Conservation (phyloP, 2,797 vertebrate genomes). For the Sardinella longiceps region DNA sequence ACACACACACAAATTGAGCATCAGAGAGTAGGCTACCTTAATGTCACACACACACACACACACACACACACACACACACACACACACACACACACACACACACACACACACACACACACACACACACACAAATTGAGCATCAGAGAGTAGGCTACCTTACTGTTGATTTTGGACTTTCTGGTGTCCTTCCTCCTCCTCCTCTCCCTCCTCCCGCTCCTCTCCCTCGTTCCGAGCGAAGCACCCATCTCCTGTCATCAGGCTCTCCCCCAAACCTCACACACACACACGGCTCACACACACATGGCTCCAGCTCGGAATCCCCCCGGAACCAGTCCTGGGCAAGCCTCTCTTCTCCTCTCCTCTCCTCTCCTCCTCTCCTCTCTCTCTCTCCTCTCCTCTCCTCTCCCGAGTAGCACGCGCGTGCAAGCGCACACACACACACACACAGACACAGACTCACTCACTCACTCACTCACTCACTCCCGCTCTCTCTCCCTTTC, state of each 20-base stretch:
- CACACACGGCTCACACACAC: no score
- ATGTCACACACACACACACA: no score
- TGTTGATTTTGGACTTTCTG: slow-evolving; percentile 78
- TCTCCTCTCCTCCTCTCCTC: no score
- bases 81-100: no score
- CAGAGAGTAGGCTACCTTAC: slow-evolving; percentile 75
- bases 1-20: no score
- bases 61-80: no score
- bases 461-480: slow-evolving; percentile 33
- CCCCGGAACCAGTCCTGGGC: slow-evolving; percentile 46
- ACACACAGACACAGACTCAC: slow-evolving; percentile 4
- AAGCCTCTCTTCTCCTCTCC: slow-evolving; percentile 44
- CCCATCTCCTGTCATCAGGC: slow-evolving; percentile 57
- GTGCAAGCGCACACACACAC: neutral
- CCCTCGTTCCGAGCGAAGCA: slow-evolving; percentile 64
- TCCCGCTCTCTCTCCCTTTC: neutral
- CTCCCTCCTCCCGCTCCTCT: slow-evolving; percentile 72
- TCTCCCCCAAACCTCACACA: neutral
- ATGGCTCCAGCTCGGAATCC: neutral
- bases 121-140: neutral
- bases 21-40: no score
- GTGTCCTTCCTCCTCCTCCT: slow-evolving; percentile 61
- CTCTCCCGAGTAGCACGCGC: slow-evolving; percentile 14
- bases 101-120: no score
- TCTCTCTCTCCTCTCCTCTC: slow-evolving; percentile 42